phyloP scores from a whole-genome alignment of 1,140 invertebrate species.

The Eriocheir sinensis region DNA sequence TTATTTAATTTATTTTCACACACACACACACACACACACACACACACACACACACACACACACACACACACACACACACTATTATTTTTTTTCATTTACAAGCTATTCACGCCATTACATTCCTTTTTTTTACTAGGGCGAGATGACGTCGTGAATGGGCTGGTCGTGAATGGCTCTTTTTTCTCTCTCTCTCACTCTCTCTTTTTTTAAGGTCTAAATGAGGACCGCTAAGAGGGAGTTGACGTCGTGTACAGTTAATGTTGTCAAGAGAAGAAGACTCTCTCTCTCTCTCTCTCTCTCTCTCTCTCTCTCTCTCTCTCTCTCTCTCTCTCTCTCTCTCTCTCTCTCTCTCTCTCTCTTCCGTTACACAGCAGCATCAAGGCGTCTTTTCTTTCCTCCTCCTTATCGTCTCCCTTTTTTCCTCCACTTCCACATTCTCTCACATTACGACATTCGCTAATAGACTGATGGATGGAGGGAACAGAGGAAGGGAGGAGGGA shows the following conservation, averaged over 20 bases:
- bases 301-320: not conserved
- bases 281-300: not conserved
- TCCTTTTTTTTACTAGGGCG: not conserved
- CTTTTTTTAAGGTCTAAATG: not conserved
- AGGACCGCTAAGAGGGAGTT: not conserved
- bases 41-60: not conserved
- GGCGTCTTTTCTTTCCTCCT: not conserved
- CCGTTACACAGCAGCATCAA: not conserved
- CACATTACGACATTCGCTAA: not conserved
- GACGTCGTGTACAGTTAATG: not conserved
- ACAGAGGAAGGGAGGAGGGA: not conserved
- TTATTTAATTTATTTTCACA: not conserved
- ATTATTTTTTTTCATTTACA: not conserved
- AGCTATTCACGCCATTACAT: not conserved
- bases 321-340: conserved; percentile 19
- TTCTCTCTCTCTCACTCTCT: not conserved
- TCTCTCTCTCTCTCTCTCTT: not conserved
- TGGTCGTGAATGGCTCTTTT: not conserved
- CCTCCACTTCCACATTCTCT: not conserved
- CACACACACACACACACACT: too few species aligned
- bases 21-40: conserved; percentile 13
- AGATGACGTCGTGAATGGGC: not conserved
- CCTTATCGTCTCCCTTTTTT: not conserved
- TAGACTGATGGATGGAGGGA: conserved; percentile 13
- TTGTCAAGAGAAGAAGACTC: conserved; percentile 12